Percentiles rank a stretch among this genome's conserved stretches.
Evolutionary conservation across 2,888 invertebrate genomes (phyloP).

Genomic region (Crocallis elinguaria): DNA sequence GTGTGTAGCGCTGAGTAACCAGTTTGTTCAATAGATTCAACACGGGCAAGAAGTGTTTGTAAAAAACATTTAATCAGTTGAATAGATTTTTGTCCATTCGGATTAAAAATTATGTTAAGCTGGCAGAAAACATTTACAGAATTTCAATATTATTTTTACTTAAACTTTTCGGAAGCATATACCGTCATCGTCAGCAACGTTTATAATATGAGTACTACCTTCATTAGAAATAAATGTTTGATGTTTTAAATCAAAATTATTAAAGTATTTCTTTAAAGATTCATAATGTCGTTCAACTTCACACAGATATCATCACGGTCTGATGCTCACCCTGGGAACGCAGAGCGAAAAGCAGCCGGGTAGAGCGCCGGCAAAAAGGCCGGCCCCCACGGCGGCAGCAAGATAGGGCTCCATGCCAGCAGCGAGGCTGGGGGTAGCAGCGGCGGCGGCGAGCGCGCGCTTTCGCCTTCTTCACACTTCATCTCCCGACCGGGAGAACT

Average conservation of each 20-base stretch:
- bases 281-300: no score
- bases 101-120: background rate
- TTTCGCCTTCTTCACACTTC: slow-evolving; percentile 80
- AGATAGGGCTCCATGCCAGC: slow-evolving; percentile 90
- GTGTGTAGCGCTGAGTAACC: slow-evolving; percentile 22
- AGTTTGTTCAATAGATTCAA: slow-evolving; percentile 24
- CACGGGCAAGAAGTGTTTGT: background rate
- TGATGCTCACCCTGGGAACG: slow-evolving; percentile 89
- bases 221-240: no score
- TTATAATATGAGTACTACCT: no score
- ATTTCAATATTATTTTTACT: no score
- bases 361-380: slow-evolving; percentile 89
- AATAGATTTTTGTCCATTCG: background rate
- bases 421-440: slow-evolving; percentile 86
- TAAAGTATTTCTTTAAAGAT: no score
- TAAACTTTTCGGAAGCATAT: no score
- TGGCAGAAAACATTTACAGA: background rate
- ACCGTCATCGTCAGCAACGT: no score
- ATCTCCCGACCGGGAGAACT: slow-evolving; percentile 82
- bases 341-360: slow-evolving; percentile 89
- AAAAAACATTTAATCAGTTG: background rate
- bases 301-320: slow-evolving; percentile 28
- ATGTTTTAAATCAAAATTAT: no score
- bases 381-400: slow-evolving; percentile 91
- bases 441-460: slow-evolving; percentile 73